These are phyloP conservation scores for Rhamphomyia laevipes DNA, from an alignment of 2,888 invertebrate genomes.

Conservation along the genomic window DNA sequence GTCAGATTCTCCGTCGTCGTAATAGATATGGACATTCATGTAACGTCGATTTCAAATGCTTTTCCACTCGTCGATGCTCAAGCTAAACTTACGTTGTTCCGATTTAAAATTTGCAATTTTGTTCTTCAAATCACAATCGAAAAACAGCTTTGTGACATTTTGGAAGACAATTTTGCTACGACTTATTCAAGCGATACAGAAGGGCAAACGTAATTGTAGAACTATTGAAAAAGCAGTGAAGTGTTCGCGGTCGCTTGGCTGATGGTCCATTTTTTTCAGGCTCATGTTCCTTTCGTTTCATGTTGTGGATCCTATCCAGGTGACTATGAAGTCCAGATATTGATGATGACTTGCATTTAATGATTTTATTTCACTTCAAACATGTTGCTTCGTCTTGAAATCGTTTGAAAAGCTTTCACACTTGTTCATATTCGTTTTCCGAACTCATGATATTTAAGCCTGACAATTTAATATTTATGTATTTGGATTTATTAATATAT, in stretches of 20 bases:
- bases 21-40: conserved; percentile 1
- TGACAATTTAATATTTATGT: background rate
- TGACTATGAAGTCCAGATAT: conserved; percentile 3
- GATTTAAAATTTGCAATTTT: background rate
- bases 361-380: background rate
- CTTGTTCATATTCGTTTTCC: background rate
- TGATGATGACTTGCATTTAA: background rate
- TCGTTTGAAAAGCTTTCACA: conserved; percentile 2
- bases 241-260: background rate
- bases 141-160: too few relatives aligned
- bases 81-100: background rate
- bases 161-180: too few relatives aligned
- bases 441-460: background rate
- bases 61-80: conserved; percentile 1
- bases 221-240: background rate
- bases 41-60: conserved; percentile 1
- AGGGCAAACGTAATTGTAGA: background rate
- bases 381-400: background rate
- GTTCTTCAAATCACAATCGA: background rate
- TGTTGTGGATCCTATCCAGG: background rate
- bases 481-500: background rate
- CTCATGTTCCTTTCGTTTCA: conserved; percentile 1
- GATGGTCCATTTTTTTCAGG: background rate
- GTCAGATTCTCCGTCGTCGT: background rate
- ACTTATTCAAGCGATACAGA: background rate